Base-by-base conservation (phyloP, 2,113 vertebrate species). In the Promerops cafer region DNA sequence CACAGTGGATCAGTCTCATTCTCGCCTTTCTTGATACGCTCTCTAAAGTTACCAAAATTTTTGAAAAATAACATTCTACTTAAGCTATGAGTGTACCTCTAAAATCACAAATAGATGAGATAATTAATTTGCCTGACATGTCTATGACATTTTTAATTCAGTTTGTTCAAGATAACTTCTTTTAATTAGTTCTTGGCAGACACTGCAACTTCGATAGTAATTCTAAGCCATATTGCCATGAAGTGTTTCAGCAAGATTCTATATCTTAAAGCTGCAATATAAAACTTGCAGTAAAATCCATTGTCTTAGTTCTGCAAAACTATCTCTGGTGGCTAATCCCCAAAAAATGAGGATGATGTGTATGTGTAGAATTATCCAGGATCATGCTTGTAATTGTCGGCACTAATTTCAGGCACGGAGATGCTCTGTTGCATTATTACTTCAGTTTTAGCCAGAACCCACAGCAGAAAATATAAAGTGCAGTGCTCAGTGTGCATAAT, bases 101-200 rank as follows among this genome's bases (percentile, higher is more conserved):
- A 93, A 84, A 94, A 89, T 75, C 50, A 69, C 23, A 93, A 90
- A 54, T 52, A 85, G 39, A 87, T 89, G 65, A 94, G 76, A 90
- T 91, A 93, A 88, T 91, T 96, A 96, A 86, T 53, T 95, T 94
- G 77, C 92, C 28, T 71, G 53, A 52, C 33, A 86, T 66, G 59
- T 40, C 64, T 69, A 88, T 64, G 61, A 86, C 4, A 40, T 94
- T 66, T 86, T 47, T 18, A 93, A 93, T 85, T 87, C 54, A 45
- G 57, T 78, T 79, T 95, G 74, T 88, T 81, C 37, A 76, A 65
- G 79, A 96, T 53, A 74, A 37, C 35, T 95, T 84, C 59, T 60
- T 97, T 95, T 94, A 97, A 97, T 98, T 97, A 96, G 88, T 80
- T 90, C 81, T 93, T 97, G 96, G 89, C 96, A 97, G 59, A 77